These are phyloP conservation scores for Loripinus fragilis DNA, from an alignment of 2,888 invertebrate genomes.

Conservation along the genomic window DNA sequence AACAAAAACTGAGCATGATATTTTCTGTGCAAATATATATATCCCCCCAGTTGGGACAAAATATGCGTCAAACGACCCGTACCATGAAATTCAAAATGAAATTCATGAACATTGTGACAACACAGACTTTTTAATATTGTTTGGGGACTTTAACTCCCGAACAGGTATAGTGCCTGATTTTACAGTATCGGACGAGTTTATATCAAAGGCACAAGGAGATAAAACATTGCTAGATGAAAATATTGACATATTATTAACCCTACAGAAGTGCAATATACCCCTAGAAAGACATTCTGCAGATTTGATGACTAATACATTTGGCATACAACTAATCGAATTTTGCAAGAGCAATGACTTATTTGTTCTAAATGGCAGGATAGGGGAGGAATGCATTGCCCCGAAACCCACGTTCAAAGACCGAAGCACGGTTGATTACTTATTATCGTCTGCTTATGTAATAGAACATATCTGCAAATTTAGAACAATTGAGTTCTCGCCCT, in stretches of 20 bases:
- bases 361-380: conserved; percentile 14
- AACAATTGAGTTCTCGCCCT: background rate
- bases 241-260: background rate
- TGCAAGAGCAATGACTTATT: conserved; percentile 18
- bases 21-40: background rate
- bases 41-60: background rate
- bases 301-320: conserved; percentile 1
- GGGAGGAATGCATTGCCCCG: background rate
- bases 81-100: conserved; percentile 2
- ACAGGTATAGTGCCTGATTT: background rate
- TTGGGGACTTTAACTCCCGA: conserved; percentile 20
- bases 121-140: background rate
- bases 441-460: background rate
- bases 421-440: conserved; percentile 15
- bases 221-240: background rate
- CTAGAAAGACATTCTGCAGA: conserved; percentile 14
- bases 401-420: conserved; percentile 15
- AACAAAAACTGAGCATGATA: background rate
- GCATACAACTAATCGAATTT: conserved; percentile 16
- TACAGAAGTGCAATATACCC: background rate
- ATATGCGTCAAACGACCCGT: background rate
- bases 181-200: conserved; percentile 2
- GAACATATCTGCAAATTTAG: background rate
- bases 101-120: background rate
- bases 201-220: background rate